These are phyloP conservation scores for Drosophila ohnishii DNA, from an alignment of 1,140 invertebrate genomes.

Conservation along the genomic window DNA sequence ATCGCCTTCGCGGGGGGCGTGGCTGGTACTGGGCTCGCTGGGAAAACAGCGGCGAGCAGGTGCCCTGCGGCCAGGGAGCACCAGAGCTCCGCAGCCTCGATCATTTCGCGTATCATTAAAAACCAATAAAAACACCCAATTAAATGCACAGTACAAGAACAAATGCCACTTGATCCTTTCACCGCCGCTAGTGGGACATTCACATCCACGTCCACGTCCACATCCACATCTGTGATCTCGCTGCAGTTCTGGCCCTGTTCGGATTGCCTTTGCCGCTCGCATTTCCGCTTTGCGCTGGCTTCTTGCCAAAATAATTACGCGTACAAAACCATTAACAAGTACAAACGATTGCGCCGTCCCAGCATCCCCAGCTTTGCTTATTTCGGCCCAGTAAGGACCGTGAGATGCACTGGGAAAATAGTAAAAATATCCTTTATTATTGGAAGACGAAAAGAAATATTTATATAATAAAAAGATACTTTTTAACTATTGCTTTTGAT, in stretches of 20 bases:
- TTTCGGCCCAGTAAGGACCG: conserved; percentile 3
- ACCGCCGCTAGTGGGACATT: conserved; percentile 53
- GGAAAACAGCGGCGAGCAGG: conserved; percentile 39
- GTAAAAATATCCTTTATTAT: too few species aligned
- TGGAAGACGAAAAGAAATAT: not conserved
- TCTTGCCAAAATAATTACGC: conserved; percentile 82
- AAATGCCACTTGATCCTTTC: conserved; percentile 80
- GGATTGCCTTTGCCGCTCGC: conserved; percentile 39
- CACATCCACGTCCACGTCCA: conserved; percentile 8
- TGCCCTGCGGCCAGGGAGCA: conserved; percentile 56
- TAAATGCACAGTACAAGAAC: conserved; percentile 76
- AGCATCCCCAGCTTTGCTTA: conserved; percentile 15
- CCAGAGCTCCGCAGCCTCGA: conserved; percentile 50
- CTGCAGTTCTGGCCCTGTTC: conserved; percentile 12
- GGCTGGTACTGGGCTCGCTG: conserved; percentile 36
- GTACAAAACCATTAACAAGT: conserved; percentile 81
- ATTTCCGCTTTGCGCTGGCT: conserved; percentile 72
- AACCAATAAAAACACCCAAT: conserved; percentile 82
- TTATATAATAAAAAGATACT: not conserved
- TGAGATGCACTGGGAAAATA: conserved; percentile 5
- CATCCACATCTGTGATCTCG: conserved; percentile 15
- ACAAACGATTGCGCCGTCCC: conserved; percentile 76
- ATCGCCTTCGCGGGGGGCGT: conserved; percentile 57
- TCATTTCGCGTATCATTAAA: conserved; percentile 82
- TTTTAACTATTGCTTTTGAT: not conserved